Base-by-base conservation (phyloP, 2,888 invertebrate genomes). In the Chloroclystis v-ata region DNA sequence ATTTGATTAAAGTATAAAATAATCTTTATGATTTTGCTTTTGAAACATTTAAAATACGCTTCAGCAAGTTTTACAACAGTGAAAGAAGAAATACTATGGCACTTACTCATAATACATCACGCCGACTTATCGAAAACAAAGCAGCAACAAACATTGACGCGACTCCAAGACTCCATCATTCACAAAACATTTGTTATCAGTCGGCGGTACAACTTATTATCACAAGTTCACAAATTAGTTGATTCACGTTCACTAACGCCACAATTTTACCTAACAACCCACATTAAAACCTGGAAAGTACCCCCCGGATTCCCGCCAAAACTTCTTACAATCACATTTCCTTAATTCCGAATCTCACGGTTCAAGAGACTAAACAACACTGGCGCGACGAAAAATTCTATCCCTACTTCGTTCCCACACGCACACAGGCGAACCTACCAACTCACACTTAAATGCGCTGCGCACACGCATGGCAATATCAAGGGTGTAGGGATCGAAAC, bases 21-120 rank as follows among this genome's bases (percentile, higher is more conserved):
- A 20, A 20, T n/a, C n/a, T n/a, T n/a, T n/a, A n/a, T n/a, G n/a
- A n/a, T n/a, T n/a, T n/a, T n/a, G n/a, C n/a, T n/a, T n/a, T n/a
- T n/a, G 20, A 4, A 20, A 20, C 5, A 20, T 4, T 20, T 20
- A 2, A 20, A 4, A 20, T 20, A 2, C 5, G 20, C 20, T 20
- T 20, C 5, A 2, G 20, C 20, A 20, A 20, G 20, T 20, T 20
- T 5, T 4, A 20, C n/a, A n/a, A n/a, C n/a, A 8, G 5, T 26
- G 26, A 26, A 26, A 26, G 7, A 9, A 26, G 2, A n/a, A 16
- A 24, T 16, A 10, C 20, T 6, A 26, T 26, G 20, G 24, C 33
- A 78, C 82, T 82, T 63, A 85, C 85, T 73, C 73, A 75, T 79
- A 70, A 69, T 77, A 77, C 86, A 86, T 84, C 69, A 78, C 86